These are phyloP conservation scores for Leptinotarsa peninsularis DNA, from an alignment of 2,888 invertebrate genomes.

Conservation along the genomic window DNA sequence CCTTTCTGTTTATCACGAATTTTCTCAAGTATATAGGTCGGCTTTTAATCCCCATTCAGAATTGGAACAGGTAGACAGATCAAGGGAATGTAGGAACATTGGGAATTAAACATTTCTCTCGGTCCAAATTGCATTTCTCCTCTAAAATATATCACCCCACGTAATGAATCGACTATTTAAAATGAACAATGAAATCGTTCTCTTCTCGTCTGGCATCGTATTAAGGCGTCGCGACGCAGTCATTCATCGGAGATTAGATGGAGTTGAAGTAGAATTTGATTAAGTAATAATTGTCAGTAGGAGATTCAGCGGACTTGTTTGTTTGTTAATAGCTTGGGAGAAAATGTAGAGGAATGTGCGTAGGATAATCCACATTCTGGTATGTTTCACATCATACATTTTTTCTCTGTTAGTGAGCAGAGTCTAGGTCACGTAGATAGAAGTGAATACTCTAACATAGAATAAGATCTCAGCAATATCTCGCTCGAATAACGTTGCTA, in stretches of 20 bases:
- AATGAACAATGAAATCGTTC: conserved; percentile 34
- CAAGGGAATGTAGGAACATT: conserved; percentile 17
- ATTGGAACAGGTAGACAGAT: conserved; percentile 21
- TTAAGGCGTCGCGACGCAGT: conserved; percentile 7
- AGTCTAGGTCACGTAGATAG: too few species aligned
- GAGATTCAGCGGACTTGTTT: conserved; percentile 10
- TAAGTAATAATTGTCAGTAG: conserved; percentile 18
- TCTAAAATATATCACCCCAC: conserved; percentile 23
- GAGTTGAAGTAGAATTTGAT: conserved; percentile 21
- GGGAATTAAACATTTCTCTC: conserved; percentile 20
- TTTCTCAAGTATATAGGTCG: background rate
- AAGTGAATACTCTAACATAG: too few species aligned
- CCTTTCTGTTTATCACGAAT: background rate
- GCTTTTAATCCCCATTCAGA: background rate
- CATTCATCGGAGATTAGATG: conserved; percentile 15
- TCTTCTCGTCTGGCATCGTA: conserved; percentile 18
- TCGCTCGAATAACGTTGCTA: too few species aligned
- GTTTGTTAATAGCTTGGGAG: background rate
- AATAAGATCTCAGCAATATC: too few species aligned
- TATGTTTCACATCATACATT: background rate
- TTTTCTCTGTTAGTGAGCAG: background rate
- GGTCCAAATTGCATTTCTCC: conserved; percentile 25
- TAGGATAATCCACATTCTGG: background rate
- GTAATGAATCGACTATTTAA: conserved; percentile 29
- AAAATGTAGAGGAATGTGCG: background rate